Evolutionary conservation across 1,140 invertebrate genomes (phyloP).

Genomic region (Holotrichia oblita): DNA sequence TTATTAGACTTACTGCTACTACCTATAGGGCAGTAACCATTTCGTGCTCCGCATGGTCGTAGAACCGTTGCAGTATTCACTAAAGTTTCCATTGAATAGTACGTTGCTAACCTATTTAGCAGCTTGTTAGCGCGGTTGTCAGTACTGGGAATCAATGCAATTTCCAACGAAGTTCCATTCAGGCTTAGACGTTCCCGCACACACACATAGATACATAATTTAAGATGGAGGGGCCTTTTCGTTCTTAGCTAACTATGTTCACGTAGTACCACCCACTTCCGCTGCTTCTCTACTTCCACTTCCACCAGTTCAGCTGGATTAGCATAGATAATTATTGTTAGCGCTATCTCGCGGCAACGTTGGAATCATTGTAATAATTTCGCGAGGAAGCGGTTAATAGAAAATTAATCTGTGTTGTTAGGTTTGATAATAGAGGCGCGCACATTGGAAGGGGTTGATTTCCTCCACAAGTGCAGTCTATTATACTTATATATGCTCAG

Average conservation of each 20-base stretch:
- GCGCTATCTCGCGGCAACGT: conserved; percentile 19
- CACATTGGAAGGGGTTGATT: neutral
- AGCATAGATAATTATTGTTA: conserved; percentile 25
- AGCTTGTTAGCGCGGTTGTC: conserved; percentile 29
- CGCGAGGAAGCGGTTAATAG: conserved; percentile 35
- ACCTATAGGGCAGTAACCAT: too few relatives aligned
- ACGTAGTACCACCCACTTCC: neutral
- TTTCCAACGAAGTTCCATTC: conserved; percentile 27
- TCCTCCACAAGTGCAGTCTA: neutral
- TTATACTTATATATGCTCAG: too few relatives aligned
- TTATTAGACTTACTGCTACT: too few relatives aligned
- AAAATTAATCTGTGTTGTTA: conserved; percentile 34
- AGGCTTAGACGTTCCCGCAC: conserved; percentile 8
- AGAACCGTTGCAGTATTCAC: neutral
- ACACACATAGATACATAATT: conserved; percentile 18
- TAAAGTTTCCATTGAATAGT: conserved; percentile 21
- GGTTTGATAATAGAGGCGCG: conserved; percentile 14
- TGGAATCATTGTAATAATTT: conserved; percentile 25
- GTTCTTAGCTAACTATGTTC: neutral
- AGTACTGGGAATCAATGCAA: conserved; percentile 23
- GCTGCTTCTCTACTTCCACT: too few relatives aligned
- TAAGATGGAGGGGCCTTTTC: neutral
- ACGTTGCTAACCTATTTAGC: conserved; percentile 23
- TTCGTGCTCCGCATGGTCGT: neutral
- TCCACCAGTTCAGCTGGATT: neutral